Percentiles rank a stretch among this genome's conserved stretches.
phyloP scores from a whole-genome alignment of 2,888 invertebrate species.

The Eledone cirrhosa region DNA sequence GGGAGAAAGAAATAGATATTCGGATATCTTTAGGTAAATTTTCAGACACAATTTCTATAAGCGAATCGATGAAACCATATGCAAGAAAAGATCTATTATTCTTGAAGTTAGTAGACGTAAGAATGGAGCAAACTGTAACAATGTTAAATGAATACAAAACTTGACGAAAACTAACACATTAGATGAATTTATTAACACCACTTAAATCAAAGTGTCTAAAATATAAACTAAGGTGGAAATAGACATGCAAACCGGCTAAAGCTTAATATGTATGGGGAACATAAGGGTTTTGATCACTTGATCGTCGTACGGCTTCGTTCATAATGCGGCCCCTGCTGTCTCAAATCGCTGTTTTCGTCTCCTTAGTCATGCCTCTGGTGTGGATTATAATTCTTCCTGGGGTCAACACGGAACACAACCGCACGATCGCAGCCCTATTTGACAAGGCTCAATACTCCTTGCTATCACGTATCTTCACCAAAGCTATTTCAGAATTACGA shows the following conservation, averaged over 20 bases:
- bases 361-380: constrained; percentile 18
- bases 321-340: constrained; percentile 22
- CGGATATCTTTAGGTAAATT: no score
- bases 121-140: no score
- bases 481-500: constrained; percentile 24
- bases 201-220: no score
- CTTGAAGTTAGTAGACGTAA: no score
- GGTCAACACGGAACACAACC: constrained; percentile 5
- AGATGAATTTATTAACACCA: no score
- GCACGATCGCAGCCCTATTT: constrained; percentile 17
- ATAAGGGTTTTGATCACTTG: constrained; percentile 11
- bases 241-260: background rate
- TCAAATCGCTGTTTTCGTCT: background rate
- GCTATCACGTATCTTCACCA: constrained; percentile 22
- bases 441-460: constrained; percentile 1
- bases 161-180: no score
- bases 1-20: no score
- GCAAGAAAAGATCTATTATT: no score
- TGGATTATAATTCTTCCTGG: constrained; percentile 19
- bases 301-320: constrained; percentile 1
- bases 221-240: no score
- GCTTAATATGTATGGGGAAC: constrained; percentile 13
- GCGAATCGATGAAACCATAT: no score
- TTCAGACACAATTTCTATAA: no score
- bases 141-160: no score